These are phyloP conservation scores for Clarias magur DNA, from an alignment of 2,113 vertebrate genomes.

Conservation along the genomic window DNA sequence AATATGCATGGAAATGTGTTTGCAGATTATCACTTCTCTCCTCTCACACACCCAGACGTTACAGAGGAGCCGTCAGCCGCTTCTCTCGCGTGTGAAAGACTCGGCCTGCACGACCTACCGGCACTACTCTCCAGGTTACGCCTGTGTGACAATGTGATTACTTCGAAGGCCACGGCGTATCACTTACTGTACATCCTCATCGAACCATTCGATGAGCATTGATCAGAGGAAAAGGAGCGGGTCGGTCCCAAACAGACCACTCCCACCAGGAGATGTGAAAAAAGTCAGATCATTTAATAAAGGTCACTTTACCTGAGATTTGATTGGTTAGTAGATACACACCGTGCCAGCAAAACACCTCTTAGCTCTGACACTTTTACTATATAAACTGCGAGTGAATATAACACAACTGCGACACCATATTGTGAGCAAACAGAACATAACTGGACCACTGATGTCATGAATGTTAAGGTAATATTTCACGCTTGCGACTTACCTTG, in stretches of 20 bases:
- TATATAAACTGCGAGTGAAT: not conserved
- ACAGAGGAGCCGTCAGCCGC: constrained; percentile 81
- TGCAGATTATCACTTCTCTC: constrained; percentile 87
- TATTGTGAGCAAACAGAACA: not conserved
- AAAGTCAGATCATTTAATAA: not conserved
- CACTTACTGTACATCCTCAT: not conserved
- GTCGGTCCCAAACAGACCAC: not conserved
- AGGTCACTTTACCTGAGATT: too few relatives aligned
- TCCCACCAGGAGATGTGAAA: not conserved
- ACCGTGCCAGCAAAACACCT: not conserved
- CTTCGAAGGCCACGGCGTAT: not conserved
- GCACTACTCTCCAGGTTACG: not conserved
- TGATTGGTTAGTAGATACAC: too few relatives aligned
- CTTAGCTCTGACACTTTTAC: too few relatives aligned
- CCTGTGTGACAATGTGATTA: not conserved
- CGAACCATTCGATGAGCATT: not conserved
- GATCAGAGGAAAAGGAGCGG: not conserved
- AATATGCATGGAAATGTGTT: constrained; percentile 99
- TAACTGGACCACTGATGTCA: not conserved
- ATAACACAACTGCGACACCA: not conserved
- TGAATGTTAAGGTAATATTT: not conserved
- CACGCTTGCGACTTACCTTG: not conserved
- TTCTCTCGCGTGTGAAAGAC: constrained; percentile 56
- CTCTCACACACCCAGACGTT: constrained; percentile 86
- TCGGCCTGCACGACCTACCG: not conserved